Percentiles rank a stretch among this genome's conserved stretches.
Evolutionary conservation across 2,113 vertebrate species (phyloP).

Genomic region (Ginglymostoma cirratum): DNA sequence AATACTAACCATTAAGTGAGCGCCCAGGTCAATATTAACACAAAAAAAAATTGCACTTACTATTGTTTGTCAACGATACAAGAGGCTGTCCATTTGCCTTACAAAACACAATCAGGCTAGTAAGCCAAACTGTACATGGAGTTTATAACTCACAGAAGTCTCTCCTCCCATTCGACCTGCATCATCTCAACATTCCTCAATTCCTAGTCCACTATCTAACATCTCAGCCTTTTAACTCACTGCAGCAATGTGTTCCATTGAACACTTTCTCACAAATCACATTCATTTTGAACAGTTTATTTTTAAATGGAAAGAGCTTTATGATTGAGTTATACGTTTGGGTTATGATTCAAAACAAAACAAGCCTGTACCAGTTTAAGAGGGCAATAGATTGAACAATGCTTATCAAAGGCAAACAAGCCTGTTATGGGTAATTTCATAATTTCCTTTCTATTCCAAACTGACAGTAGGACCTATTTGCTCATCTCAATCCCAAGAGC

Average conservation of each 20-base stretch:
- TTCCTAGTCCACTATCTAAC: background rate
- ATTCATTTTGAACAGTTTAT: background rate
- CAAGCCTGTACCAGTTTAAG: background rate
- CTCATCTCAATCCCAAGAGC: background rate
- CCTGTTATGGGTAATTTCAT: background rate
- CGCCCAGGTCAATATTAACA: background rate
- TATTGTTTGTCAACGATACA: background rate
- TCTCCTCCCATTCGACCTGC: background rate
- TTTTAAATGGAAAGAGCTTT: background rate
- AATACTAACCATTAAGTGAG: background rate
- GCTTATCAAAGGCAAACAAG: background rate
- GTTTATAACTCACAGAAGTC: background rate
- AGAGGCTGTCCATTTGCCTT: background rate
- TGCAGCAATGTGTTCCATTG: too few relatives aligned
- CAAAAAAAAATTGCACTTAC: background rate
- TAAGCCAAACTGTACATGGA: background rate
- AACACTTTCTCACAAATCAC: background rate
- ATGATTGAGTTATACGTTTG: background rate
- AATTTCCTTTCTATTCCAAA: background rate
- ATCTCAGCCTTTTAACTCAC: background rate
- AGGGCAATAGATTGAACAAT: background rate
- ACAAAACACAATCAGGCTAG: background rate
- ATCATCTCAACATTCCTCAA: background rate
- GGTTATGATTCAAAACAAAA: background rate
- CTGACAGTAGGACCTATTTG: background rate